Conservation (phyloP, 2,888 invertebrate genomes). For the Linnaemya vulpina region DNA sequence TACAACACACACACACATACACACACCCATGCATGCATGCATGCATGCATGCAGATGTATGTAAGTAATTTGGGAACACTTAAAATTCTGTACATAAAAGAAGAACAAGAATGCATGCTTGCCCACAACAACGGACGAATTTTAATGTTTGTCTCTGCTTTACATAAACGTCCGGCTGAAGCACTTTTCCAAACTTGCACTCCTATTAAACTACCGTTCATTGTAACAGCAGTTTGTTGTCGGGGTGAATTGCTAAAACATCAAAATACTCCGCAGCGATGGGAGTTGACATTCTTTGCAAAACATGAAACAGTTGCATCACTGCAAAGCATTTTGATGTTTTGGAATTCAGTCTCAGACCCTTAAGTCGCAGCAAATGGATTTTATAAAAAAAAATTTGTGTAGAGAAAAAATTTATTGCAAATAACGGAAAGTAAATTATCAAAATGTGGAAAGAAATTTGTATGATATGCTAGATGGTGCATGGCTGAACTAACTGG, state of each 20-base stretch:
- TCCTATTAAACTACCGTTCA: constrained; percentile 1
- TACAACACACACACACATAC: not conserved
- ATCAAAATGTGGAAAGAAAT: no score
- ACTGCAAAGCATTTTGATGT: no score
- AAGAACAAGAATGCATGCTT: constrained; percentile 4
- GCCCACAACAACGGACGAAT: not conserved
- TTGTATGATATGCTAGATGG: no score
- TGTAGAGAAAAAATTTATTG: no score
- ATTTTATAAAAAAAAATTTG: no score
- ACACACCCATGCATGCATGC: not conserved
- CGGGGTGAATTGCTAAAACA: not conserved
- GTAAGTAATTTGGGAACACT: not conserved
- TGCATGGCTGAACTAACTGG: no score
- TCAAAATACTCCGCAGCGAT: not conserved
- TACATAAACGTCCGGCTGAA: not conserved
- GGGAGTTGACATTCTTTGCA: no score
- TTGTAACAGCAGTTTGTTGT: constrained; percentile 37
- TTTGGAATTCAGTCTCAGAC: no score
- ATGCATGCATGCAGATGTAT: no score
- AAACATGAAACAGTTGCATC: no score
- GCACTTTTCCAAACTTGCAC: not conserved
- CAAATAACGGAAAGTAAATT: no score
- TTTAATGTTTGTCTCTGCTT: constrained; percentile 9
- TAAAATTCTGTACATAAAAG: constrained; percentile 1
- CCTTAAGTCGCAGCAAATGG: no score